Conservation (phyloP, 2,113 vertebrate species). For the Zeus faber region DNA sequence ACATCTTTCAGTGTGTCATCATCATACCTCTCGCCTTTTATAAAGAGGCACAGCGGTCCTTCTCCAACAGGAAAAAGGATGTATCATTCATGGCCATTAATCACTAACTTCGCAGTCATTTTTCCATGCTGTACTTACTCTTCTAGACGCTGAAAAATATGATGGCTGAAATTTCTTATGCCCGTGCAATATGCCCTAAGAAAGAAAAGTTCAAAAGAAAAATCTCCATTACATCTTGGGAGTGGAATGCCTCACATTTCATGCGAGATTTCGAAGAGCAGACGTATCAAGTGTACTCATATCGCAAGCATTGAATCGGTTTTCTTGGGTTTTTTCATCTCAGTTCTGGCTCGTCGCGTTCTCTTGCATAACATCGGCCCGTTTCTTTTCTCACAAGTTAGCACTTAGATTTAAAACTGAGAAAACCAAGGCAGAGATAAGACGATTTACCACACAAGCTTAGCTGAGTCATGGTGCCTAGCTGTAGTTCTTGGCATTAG, state of each 20-base stretch:
- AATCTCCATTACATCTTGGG: slow-evolving; percentile 12
- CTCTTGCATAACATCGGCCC: slow-evolving; percentile 47
- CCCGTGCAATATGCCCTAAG: slow-evolving; percentile 17
- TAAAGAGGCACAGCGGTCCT: neutral
- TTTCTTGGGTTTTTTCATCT: slow-evolving; percentile 9
- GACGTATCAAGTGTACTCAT: slow-evolving; percentile 24
- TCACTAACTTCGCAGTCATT: slow-evolving; percentile 8
- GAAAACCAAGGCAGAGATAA: slow-evolving; percentile 10
- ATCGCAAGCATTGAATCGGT: slow-evolving; percentile 19
- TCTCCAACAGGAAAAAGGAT: slow-evolving; percentile 13
- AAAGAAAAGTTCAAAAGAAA: too few species aligned
- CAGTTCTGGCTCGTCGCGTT: slow-evolving; percentile 6
- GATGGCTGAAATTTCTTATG: slow-evolving; percentile 3
- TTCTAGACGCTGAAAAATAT: slow-evolving; percentile 3
- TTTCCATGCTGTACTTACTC: slow-evolving; percentile 27
- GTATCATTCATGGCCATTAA: slow-evolving; percentile 16
- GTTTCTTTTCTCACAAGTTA: slow-evolving; percentile 38
- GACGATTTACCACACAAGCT: slow-evolving; percentile 12
- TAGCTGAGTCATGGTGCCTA: slow-evolving; percentile 36
- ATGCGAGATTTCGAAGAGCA: slow-evolving; percentile 36
- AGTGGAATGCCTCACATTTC: slow-evolving; percentile 41
- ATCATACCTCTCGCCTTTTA: neutral
- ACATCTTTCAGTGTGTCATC: neutral
- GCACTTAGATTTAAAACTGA: too few species aligned
- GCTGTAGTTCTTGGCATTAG: slow-evolving; percentile 33